A percentile compares a stretch with the other conserved stretches of the same genome.
Evolutionary conservation across 2,888 invertebrate genomes (phyloP).

Genomic region (Stomorhina lunata): DNA sequence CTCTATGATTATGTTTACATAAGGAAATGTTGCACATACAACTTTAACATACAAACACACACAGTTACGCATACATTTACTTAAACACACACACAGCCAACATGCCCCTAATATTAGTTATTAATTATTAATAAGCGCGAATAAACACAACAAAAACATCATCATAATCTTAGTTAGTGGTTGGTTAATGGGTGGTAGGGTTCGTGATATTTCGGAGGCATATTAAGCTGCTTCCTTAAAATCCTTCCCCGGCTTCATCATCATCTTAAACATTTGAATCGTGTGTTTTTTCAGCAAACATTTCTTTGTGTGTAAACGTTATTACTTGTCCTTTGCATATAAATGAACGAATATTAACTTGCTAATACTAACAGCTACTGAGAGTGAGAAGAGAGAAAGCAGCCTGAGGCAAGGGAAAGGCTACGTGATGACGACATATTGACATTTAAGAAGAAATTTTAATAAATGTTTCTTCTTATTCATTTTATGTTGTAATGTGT

Average conservation of each 20-base stretch:
- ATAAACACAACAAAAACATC: conserved; percentile 58
- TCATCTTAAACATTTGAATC: background rate
- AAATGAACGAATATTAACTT: conserved; percentile 52
- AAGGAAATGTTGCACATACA: conserved; percentile 53
- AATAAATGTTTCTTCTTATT: conserved; percentile 43
- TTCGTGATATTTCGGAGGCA: background rate
- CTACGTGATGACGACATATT: conserved; percentile 61
- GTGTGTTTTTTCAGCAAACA: background rate
- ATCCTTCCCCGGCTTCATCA: too few species aligned
- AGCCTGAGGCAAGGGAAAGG: conserved; percentile 50
- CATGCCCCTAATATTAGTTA: conserved; percentile 54
- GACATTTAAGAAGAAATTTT: conserved; percentile 57
- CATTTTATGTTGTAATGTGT: too few species aligned
- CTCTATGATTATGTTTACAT: conserved; percentile 58
- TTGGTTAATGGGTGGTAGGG: background rate
- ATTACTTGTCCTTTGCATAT: conserved; percentile 54
- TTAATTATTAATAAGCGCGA: conserved; percentile 64
- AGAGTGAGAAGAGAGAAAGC: too few species aligned
- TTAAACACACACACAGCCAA: background rate
- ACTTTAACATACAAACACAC: background rate
- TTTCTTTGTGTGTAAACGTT: conserved; percentile 8
- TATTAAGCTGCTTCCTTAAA: too few species aligned
- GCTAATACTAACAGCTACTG: too few species aligned
- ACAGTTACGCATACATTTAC: background rate
- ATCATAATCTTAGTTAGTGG: conserved; percentile 26